Conservation (phyloP, 2,113 vertebrate species). For the Heloderma charlesbogerti region DNA sequence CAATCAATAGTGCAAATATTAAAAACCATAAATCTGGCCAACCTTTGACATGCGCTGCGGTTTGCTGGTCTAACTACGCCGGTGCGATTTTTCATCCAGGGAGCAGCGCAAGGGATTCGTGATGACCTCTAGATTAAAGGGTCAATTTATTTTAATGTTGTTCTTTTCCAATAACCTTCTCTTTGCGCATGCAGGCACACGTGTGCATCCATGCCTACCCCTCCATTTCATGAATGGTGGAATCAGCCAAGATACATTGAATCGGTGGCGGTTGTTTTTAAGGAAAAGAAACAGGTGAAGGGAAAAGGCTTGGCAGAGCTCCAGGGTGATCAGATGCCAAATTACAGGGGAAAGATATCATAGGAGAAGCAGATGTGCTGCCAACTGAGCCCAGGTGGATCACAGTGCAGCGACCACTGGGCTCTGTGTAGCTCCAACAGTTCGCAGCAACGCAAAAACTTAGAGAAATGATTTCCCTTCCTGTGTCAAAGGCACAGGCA, state of each 20-base stretch:
- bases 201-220: background rate
- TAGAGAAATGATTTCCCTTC: background rate
- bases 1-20: background rate
- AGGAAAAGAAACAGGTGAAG: background rate
- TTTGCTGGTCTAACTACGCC: background rate
- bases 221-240: background rate
- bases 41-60: background rate
- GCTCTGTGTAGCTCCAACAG: too few species aligned
- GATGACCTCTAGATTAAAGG: slow-evolving; percentile 27
- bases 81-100: slow-evolving; percentile 23
- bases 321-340: background rate
- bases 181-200: background rate
- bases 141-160: slow-evolving; percentile 39
- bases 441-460: background rate
- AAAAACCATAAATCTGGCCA: slow-evolving; percentile 29
- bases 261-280: background rate
- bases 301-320: background rate
- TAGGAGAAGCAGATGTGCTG: background rate
- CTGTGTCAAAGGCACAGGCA: too few species aligned
- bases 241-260: background rate
- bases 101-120: background rate
- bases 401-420: too few species aligned
- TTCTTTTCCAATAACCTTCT: background rate
- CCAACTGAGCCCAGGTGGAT: background rate
- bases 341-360: background rate